Evolutionary conservation across 2,888 invertebrate genomes (phyloP).

Genomic region (Parapristionchus giblindavisi): DNA sequence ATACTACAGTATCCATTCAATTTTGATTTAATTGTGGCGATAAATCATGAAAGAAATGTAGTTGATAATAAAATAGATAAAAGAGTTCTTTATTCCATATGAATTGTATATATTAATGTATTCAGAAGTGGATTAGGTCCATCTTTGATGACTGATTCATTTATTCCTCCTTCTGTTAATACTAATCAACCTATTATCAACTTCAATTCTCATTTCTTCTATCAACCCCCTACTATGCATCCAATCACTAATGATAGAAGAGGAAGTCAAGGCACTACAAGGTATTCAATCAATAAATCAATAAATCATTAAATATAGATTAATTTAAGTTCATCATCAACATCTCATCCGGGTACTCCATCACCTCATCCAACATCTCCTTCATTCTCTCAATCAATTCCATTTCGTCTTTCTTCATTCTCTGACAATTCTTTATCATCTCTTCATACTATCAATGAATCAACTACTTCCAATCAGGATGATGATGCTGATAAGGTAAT

Average conservation of each 20-base stretch:
- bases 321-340: constrained; percentile 41
- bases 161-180: constrained; percentile 22
- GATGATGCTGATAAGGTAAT: constrained; percentile 27
- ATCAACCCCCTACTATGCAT: constrained; percentile 13
- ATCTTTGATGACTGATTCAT: constrained; percentile 7
- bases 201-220: constrained; percentile 14
- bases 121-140: background rate
- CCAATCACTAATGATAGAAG: constrained; percentile 37
- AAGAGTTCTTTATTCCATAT: background rate
- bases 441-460: background rate
- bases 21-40: background rate
- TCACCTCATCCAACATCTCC: constrained; percentile 42
- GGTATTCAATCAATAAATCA: constrained; percentile 25
- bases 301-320: no score
- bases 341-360: constrained; percentile 42
- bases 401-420: constrained; percentile 14
- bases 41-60: background rate
- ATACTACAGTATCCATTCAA: background rate
- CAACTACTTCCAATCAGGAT: background rate
- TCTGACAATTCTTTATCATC: background rate
- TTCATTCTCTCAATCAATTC: constrained; percentile 28
- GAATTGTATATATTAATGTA: background rate
- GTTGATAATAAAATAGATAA: background rate
- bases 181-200: constrained; percentile 4
- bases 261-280: constrained; percentile 50